Evolutionary conservation across 2,113 vertebrate genomes (phyloP), one percentile per base, ranked within the genome.

Genomic region (Ceyx cyanopectus): DNA sequence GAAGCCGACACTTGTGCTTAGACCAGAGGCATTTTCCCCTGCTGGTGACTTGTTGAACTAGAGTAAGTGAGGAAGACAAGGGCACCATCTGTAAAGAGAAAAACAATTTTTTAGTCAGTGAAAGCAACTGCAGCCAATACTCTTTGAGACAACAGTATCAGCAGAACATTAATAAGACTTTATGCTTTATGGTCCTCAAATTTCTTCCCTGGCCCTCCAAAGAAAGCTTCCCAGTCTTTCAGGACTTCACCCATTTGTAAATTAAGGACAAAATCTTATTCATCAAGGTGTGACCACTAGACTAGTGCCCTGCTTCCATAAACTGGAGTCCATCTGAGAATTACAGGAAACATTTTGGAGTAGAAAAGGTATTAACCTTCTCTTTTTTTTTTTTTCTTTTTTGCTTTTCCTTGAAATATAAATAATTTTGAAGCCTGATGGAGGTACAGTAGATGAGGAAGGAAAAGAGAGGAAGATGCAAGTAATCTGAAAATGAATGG

Each of bases 401-500:
- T 54, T 77, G 8, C 3, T 26, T 78, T 61, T 63, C 23, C n/a
- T 45, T 15, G 24, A 69, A 72, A 65, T 53, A 6, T 73, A 5
- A 43, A 21, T 75, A 37, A n/a, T 57, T 91, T 61, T 66, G 43
- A 90, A 70, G 34, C 14, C 29, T 78, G 6, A 16, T 48, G 20
- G 66, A 84, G 22, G 7, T 63, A 22, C 17, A 60, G 43, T 74
- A 69, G 32, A 29, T 9, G 7, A 34, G 12, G 86, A 27, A 10
- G 22, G 30, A 83, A 50, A 50, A 67, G 26, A 69, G 43, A 22
- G 4, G 9, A 62, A 70, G 45, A 26, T 21, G 29, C 48, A 86
- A 45, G 51, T 68, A 46, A 87, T 43, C 69, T 85, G 89, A 77
- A 95, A 85, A 89, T 50, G 5, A 90, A 85, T 70, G 14, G 66